Percentiles rank a stretch among this genome's conserved stretches.
Evolutionary conservation across 1,140 invertebrate genomes (phyloP).

Genomic region (Thalassaphorura encarpata): DNA sequence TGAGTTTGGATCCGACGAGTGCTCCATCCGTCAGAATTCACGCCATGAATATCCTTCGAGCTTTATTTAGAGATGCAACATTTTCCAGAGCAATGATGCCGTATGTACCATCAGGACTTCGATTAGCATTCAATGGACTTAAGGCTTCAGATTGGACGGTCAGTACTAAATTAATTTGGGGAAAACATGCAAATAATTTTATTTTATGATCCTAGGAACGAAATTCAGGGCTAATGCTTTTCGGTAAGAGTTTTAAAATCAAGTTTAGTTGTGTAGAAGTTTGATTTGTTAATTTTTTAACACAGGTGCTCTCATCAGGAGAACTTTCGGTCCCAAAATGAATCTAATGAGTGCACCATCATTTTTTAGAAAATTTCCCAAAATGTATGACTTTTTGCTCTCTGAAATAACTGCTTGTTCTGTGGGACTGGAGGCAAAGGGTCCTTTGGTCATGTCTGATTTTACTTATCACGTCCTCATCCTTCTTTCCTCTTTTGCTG

Average conservation of each 20-base stretch:
- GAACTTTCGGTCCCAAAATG: conserved; percentile 81
- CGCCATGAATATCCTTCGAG: conserved; percentile 72
- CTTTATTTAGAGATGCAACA: conserved; percentile 62
- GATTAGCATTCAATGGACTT: conserved; percentile 62
- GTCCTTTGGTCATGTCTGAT: not conserved
- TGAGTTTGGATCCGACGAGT: too few relatives aligned
- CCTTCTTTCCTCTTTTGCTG: conserved; percentile 24
- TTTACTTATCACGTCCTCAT: conserved; percentile 23
- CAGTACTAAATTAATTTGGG: conserved; percentile 39
- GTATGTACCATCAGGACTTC: conserved; percentile 60
- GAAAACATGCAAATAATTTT: conserved; percentile 6
- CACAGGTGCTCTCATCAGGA: conserved; percentile 68
- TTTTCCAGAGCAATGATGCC: conserved; percentile 59
- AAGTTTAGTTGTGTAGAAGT: too few relatives aligned
- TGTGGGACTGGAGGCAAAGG: conserved; percentile 31
- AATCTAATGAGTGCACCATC: conserved; percentile 51
- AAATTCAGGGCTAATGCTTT: conserved; percentile 77
- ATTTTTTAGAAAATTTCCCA: conserved; percentile 77
- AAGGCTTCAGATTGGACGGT: conserved; percentile 66
- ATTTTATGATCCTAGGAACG: conserved; percentile 48
- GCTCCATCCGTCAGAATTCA: conserved; percentile 49
- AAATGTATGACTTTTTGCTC: conserved; percentile 65
- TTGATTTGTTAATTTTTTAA: too few relatives aligned
- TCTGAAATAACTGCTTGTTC: conserved; percentile 48
- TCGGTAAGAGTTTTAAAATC: too few relatives aligned